Evolutionary conservation across 2,797 vertebrate species (phyloP).

Genomic region (Smutsia temminckii): DNA sequence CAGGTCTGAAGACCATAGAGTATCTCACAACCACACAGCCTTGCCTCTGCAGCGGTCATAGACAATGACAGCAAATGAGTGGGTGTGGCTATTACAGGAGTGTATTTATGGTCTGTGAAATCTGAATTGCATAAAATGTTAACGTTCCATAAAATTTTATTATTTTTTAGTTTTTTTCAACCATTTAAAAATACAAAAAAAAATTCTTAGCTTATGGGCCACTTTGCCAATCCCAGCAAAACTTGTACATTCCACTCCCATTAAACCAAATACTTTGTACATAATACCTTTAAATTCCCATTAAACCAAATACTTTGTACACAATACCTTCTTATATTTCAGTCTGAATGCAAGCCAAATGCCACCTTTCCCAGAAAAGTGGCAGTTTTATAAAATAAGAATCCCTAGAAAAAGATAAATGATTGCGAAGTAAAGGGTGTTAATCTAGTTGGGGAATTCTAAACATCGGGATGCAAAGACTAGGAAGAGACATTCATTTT

Average conservation of each 20-base stretch:
- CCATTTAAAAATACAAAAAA: not conserved
- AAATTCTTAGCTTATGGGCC: not conserved
- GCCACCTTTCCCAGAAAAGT: not conserved
- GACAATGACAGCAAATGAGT: not conserved
- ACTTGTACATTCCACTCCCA: not conserved
- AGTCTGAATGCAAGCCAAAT: not conserved
- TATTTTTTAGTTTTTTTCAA: not conserved
- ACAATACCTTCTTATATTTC: not conserved
- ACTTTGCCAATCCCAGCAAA: not conserved
- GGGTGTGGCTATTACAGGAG: fast-evolving
- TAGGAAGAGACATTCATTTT: not conserved
- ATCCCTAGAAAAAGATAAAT: not conserved
- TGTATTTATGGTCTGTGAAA: not conserved
- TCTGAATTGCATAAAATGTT: not conserved
- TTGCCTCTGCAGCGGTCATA: not conserved
- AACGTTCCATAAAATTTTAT: not conserved
- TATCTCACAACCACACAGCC: not conserved
- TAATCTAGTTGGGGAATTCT: not conserved
- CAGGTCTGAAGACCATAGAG: not conserved
- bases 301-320: too few species aligned
- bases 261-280: not conserved
- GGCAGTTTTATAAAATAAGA: not conserved
- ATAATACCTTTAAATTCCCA: too few species aligned
- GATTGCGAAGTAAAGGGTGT: not conserved
- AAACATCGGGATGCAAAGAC: not conserved